Conservation (phyloP, 2,113 vertebrate genomes). For the Tonatia bakeri region DNA sequence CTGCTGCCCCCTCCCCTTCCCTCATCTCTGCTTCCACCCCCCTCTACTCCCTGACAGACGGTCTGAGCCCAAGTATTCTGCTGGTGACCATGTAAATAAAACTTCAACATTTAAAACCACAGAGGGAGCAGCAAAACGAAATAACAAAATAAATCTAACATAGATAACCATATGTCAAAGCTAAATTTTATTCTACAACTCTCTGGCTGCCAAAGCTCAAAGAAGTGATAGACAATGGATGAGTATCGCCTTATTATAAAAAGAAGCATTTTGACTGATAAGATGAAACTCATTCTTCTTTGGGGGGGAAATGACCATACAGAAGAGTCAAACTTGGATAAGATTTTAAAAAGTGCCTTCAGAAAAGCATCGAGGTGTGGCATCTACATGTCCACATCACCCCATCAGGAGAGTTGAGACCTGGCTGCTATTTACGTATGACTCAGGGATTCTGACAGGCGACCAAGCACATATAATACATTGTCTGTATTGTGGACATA, state of each 20-base stretch:
- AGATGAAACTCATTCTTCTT: neutral
- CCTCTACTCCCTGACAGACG: neutral
- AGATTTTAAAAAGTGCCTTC: neutral
- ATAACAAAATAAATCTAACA: neutral
- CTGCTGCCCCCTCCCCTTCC: too few species aligned
- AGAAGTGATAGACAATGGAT: neutral
- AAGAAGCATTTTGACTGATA: neutral
- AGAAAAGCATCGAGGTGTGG: neutral
- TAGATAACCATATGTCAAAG: neutral
- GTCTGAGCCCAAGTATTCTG: neutral
- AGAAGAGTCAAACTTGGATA: neutral
- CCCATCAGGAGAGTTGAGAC: neutral
- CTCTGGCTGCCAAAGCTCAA: neutral
- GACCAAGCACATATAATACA: too few species aligned
- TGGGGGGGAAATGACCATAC: neutral
- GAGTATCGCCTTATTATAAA: neutral
- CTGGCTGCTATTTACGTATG: neutral
- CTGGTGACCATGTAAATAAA: neutral
- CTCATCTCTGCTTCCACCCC: neutral
- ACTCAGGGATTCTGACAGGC: neutral
- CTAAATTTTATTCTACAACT: neutral
- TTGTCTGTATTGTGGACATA: neutral
- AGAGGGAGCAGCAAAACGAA: neutral
- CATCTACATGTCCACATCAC: neutral
- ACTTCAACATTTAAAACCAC: neutral